Conservation (phyloP, 2,113 vertebrate species). For the Macheiramphus alcinus region DNA sequence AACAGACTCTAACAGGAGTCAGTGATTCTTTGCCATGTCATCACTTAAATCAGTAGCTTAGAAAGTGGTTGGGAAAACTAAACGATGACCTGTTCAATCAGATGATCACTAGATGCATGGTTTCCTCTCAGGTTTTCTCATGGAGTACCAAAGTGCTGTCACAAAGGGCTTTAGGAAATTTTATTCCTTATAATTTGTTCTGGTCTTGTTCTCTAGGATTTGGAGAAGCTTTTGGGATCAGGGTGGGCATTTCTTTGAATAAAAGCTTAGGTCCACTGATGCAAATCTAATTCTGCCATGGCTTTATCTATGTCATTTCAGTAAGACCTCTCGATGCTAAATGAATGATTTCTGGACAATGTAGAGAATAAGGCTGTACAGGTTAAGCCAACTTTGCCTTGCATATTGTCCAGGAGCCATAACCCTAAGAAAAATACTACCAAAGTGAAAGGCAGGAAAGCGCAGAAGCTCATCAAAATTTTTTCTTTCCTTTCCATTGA, state of each 20-base stretch:
- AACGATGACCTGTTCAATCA: background rate
- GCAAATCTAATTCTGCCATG: background rate
- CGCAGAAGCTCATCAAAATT: background rate
- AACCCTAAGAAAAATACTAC: background rate
- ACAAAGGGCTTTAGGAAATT: background rate
- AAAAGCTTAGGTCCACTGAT: background rate
- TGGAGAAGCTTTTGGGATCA: background rate
- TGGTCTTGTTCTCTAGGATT: background rate
- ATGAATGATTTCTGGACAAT: background rate
- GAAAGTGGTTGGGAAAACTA: background rate
- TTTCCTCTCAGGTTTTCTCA: background rate
- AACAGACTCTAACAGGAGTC: background rate
- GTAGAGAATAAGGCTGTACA: background rate
- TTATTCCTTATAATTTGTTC: background rate
- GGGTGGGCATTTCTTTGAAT: background rate
- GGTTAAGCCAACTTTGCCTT: background rate
- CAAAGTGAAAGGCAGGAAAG: background rate
- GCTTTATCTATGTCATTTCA: background rate
- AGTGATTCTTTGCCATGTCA: background rate
- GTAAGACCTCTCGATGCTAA: background rate
- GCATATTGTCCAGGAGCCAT: background rate
- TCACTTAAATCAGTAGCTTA: background rate
- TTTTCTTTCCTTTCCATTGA: background rate
- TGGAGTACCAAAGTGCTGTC: background rate
- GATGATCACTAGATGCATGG: background rate